phyloP scores from a whole-genome alignment of 2,888 invertebrate species.

The Sminthurides aquaticus region DNA sequence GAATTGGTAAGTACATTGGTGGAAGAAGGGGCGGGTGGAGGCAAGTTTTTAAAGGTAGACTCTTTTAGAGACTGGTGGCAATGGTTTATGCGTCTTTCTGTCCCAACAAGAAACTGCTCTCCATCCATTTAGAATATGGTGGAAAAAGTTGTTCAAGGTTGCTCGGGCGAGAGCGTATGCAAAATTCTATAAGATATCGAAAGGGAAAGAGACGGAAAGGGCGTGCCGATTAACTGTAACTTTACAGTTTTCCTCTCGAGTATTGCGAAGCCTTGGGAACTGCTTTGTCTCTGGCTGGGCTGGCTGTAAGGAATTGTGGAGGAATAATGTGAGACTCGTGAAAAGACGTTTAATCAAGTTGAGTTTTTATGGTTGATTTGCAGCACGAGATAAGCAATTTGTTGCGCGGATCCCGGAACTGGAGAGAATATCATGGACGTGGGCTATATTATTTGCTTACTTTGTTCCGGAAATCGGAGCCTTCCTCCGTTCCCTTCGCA shows the following conservation, averaged over 20 bases:
- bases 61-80: background rate
- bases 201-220: background rate
- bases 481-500: constrained; percentile 72
- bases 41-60: no score
- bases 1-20: constrained; percentile 57
- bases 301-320: background rate
- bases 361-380: constrained; percentile 3
- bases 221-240: background rate
- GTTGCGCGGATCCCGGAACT: constrained; percentile 71
- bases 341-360: constrained; percentile 1
- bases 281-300: background rate
- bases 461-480: constrained; percentile 82
- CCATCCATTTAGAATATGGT: no score
- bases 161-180: no score
- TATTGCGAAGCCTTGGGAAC: background rate
- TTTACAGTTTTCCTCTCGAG: constrained; percentile 4
- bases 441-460: constrained; percentile 80
- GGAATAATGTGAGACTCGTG: no score
- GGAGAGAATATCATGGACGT: constrained; percentile 86
- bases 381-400: constrained; percentile 80
- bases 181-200: no score
- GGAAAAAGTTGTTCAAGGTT: constrained; percentile 1
- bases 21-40: no score
- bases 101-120: no score
- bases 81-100: no score